Conservation (phyloP, 1,140 invertebrate genomes). For the Parasteatoda tepidariorum region DNA sequence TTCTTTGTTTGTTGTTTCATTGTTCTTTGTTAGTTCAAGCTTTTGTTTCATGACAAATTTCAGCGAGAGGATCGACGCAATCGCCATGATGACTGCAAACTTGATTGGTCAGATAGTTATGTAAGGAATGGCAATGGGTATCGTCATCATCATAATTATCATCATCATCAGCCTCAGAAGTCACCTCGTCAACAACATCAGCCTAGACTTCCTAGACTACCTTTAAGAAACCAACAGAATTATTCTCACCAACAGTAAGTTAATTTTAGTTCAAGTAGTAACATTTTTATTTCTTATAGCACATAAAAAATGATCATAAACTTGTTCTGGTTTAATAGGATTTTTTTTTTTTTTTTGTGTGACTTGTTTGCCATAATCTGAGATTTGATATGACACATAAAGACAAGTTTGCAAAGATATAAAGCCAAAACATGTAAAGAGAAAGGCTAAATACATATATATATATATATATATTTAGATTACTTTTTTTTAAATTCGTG, state of each 20-base stretch:
- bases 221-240: conserved; percentile 56
- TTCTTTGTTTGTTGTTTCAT: too few species aligned
- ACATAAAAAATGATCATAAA: not conserved
- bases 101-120: conserved; percentile 51
- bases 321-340: not conserved
- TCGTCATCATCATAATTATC: conserved; percentile 10
- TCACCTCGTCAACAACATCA: conserved; percentile 32
- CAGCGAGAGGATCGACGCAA: conserved; percentile 29
- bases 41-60: too few species aligned
- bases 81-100: conserved; percentile 26
- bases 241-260: conserved; percentile 52
- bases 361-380: not conserved
- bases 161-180: conserved; percentile 33
- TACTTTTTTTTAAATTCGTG: too few species aligned
- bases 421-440: not conserved
- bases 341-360: not conserved
- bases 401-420: not conserved
- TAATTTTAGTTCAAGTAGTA: not conserved
- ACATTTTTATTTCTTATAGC: not conserved
- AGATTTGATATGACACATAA: not conserved
- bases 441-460: too few species aligned
- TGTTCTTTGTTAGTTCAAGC: too few species aligned
- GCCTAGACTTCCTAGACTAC: conserved; percentile 54
- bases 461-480: too few species aligned
- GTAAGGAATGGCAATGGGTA: conserved; percentile 39